phyloP scores from a whole-genome alignment of 2,797 vertebrate genomes.

The Leptodactylus fallax region DNA sequence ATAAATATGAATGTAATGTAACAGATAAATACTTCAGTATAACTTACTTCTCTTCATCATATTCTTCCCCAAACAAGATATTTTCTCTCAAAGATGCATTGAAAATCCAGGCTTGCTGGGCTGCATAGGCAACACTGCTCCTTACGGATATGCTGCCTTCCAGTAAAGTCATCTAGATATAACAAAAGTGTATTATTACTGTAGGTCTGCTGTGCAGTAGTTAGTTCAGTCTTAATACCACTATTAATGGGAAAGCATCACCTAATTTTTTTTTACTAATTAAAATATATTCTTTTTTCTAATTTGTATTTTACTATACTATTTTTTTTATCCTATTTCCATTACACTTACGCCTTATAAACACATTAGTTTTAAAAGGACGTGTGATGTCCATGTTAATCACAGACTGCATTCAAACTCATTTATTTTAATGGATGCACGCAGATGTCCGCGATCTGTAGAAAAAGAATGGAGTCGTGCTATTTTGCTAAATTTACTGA shows the following conservation, averaged over 20 bases:
- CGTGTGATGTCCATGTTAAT: too few species aligned
- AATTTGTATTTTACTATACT: too few species aligned
- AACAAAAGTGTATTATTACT: not conserved
- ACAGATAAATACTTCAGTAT: not conserved
- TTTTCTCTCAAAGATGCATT: constrained; percentile 84
- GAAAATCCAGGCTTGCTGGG: constrained; percentile 87
- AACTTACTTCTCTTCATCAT: constrained; percentile 77
- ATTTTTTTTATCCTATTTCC: too few species aligned
- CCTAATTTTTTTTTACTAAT: too few species aligned
- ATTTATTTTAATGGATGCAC: too few species aligned
- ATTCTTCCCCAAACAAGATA: constrained; percentile 82
- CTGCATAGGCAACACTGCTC: constrained; percentile 79
- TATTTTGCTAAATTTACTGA: too few species aligned
- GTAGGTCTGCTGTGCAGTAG: not conserved
- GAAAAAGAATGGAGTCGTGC: too few species aligned
- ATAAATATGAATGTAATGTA: not conserved
- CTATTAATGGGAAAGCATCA: not conserved
- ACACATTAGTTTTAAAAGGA: too few species aligned
- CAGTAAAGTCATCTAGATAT: constrained; percentile 82
- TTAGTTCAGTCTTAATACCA: not conserved
- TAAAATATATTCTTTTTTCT: too few species aligned
- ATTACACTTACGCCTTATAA: too few species aligned
- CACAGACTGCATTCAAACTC: too few species aligned
- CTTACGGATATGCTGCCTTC: constrained; percentile 78
- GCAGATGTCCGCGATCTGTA: too few species aligned